Evolutionary conservation across 2,888 invertebrate genomes (phyloP).

Genomic region (Apotomis betuletana): DNA sequence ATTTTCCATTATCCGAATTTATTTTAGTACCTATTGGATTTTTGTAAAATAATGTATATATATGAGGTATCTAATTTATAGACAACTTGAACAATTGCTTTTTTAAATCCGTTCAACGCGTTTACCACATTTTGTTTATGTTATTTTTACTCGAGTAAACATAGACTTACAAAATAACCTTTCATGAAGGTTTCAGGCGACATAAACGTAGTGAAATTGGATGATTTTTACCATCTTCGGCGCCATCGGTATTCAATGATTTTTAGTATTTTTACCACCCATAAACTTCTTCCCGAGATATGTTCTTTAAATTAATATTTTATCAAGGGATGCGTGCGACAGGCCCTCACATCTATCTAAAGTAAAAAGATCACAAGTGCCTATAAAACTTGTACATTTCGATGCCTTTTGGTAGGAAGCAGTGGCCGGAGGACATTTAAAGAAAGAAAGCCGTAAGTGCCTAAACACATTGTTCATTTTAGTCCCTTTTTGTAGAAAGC

Average conservation of each 20-base stretch:
- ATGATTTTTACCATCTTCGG: conserved; percentile 11
- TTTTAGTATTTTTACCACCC: conserved; percentile 24
- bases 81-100: no score
- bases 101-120: no score
- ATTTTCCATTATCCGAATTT: no score
- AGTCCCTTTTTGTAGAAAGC: neutral
- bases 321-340: conserved; percentile 36
- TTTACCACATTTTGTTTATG: no score
- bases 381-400: neutral
- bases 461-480: neutral
- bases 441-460: neutral
- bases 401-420: neutral
- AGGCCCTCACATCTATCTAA: neutral
- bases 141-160: no score
- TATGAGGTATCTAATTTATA: no score
- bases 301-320: conserved; percentile 35
- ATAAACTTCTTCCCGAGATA: conserved; percentile 16
- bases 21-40: no score
- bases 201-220: conserved; percentile 5
- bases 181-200: neutral
- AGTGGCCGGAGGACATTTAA: neutral
- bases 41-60: no score
- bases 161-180: no score
- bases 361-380: neutral
- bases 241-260: conserved; percentile 31